Percentiles rank a stretch among this genome's conserved stretches.
Conservation (phyloP, 2,113 vertebrate genomes). For the Actenoides hombroni region DNA sequence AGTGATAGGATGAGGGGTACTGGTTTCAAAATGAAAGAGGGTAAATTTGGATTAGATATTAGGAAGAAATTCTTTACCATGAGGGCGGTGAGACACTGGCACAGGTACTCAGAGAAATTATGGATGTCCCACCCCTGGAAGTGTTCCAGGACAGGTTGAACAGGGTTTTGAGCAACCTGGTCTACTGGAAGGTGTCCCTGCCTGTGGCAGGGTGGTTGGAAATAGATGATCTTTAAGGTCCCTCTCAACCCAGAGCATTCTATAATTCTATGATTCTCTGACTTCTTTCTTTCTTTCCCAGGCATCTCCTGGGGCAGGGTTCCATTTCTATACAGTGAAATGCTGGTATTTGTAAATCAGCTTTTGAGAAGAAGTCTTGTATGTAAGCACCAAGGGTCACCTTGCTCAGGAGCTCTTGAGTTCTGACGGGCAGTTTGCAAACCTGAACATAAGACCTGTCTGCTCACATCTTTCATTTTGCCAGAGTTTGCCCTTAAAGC, state of each 20-base stretch:
- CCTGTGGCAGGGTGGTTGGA: not conserved
- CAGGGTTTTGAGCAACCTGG: not conserved
- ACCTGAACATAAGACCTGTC: not conserved
- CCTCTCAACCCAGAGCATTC: not conserved
- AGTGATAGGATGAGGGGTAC: not conserved
- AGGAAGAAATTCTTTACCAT: not conserved
- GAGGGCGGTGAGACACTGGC: no score
- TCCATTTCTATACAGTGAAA: accelerated
- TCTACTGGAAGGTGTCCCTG: not conserved
- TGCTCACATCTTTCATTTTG: not conserved
- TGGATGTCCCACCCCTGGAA: not conserved
- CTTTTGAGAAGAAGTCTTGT: not conserved
- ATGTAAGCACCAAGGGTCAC: not conserved
- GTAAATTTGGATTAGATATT: not conserved
- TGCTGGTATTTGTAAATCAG: not conserved
- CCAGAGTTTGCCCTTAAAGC: not conserved
- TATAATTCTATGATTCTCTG: not conserved
- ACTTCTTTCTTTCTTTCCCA: not conserved
- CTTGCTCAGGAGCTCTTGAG: not conserved
- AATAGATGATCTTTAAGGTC: not conserved
- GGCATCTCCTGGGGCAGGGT: not conserved
- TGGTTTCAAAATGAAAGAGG: not conserved
- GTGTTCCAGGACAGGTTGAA: not conserved
- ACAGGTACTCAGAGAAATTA: no score
- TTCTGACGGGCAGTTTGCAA: not conserved